Evolutionary conservation across 2,113 vertebrate genomes (phyloP), one percentile per base, ranked within the genome.

Genomic region (Mystacornis crossleyi): DNA sequence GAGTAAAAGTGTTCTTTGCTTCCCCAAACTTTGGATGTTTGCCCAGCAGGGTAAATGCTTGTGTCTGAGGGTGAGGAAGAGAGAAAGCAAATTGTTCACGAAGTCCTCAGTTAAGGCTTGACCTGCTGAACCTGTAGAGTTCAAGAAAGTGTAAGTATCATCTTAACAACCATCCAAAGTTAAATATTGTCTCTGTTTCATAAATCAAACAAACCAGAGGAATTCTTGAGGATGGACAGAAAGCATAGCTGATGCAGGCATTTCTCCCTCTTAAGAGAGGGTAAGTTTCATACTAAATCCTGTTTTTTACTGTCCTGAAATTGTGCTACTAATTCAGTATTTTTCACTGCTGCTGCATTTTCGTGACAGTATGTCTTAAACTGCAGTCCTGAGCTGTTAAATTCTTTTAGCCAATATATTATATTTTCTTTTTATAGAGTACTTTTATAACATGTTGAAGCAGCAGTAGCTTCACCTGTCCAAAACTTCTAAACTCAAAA

Each of bases 381-480:
- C 38, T 77, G 55, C 62, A 55, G 25, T 43, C 34, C 81, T 0
- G 8, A 86, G 45, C 58, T 69, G 40, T 72, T 89, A 69, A 78
- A 60, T 82, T 86, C 14, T 80, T 91, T 55, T 33, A 77, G 48
- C 62, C 83, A 67, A 29, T 65, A 11, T 36, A 21, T 81, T 64
- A 31, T 47, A 94, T 95, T 61, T 83, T 87, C 75, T 29, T 86
- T 83, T 91, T 84, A 70, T 38, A 51, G 38, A 89, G 38, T 93
- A 93, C 90, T 96, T 97, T 83, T 72, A 85, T 65, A 94, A 87
- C 57, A 67, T 36, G 28, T 84, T 61, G 87, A 75, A 95, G 73
- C 65, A 79, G 50, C 55, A 79, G 43, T 33, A 67, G 8, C 53
- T 71, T 93, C 54, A 77, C 34, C 40, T 75, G 18, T 38, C 53